Evolutionary conservation across 1,140 invertebrate genomes (phyloP).

Genomic region (Hyphantria cunea): DNA sequence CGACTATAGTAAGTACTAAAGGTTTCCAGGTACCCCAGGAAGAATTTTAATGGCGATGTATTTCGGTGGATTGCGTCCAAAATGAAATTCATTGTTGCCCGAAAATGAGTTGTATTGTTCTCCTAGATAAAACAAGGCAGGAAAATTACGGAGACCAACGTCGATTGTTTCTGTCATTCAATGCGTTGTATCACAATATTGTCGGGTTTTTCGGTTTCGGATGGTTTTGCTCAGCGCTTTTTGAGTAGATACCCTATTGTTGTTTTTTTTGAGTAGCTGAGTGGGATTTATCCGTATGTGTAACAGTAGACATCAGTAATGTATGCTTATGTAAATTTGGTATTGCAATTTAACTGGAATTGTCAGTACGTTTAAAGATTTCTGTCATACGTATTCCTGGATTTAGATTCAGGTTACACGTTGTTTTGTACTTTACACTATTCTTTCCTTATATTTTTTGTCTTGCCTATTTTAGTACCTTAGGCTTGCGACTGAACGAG

Average conservation of each 20-base stretch:
- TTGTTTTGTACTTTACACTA: no score
- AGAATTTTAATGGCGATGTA: slow-evolving; percentile 61
- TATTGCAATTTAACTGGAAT: no score
- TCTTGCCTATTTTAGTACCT: no score
- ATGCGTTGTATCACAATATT: slow-evolving; percentile 57
- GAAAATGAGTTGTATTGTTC: slow-evolving; percentile 50
- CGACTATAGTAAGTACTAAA: no score
- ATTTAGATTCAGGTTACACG: no score
- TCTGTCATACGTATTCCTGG: no score
- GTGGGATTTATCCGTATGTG: not conserved
- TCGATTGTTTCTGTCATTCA: slow-evolving; percentile 58
- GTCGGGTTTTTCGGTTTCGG: slow-evolving; percentile 36
- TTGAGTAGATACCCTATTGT: slow-evolving; percentile 6
- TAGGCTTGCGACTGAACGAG: no score
- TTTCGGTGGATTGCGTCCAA: slow-evolving; percentile 48
- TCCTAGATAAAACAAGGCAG: slow-evolving; percentile 43
- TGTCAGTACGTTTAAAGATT: no score
- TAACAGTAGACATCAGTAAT: not conserved
- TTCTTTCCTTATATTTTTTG: no score
- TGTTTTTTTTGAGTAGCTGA: slow-evolving; percentile 6
- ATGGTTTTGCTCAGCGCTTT: slow-evolving; percentile 24
- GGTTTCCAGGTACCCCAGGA: slow-evolving; percentile 21
- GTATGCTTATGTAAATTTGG: no score
- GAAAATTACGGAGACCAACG: slow-evolving; percentile 56
- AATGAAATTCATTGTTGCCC: slow-evolving; percentile 46